Conservation (phyloP, 2,888 invertebrate species). For the Spodoptera exigua region DNA sequence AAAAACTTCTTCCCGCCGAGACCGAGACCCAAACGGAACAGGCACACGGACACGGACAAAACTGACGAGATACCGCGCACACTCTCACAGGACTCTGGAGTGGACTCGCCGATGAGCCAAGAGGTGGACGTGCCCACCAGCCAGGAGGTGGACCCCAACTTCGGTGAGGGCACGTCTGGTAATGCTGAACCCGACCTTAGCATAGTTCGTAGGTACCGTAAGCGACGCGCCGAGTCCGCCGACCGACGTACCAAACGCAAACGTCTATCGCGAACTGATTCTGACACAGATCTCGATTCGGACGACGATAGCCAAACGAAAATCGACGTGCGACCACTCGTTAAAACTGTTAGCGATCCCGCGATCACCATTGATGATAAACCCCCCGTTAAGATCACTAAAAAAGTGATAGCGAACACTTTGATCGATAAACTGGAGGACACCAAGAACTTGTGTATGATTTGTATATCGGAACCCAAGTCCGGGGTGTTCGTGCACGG, state of each 20-base stretch:
- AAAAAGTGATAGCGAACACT: conserved; percentile 67
- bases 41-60: conserved; percentile 38
- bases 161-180: conserved; percentile 46
- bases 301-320: conserved; percentile 38
- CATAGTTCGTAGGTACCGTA: conserved; percentile 41
- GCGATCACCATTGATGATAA: conserved; percentile 71
- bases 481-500: conserved; percentile 92
- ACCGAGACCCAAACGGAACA: conserved; percentile 85
- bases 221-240: conserved; percentile 71
- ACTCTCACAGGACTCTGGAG: conserved; percentile 77
- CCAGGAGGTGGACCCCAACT: conserved; percentile 65
- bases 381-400: conserved; percentile 57
- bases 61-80: conserved; percentile 59
- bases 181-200: conserved; percentile 8
- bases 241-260: conserved; percentile 70
- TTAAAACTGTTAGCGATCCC: conserved; percentile 84
- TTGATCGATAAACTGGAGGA: conserved; percentile 69
- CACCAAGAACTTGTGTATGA: conserved; percentile 86
- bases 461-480: conserved; percentile 90
- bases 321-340: conserved; percentile 68
- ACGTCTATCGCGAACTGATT: conserved; percentile 58
- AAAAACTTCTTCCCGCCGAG: conserved; percentile 92
- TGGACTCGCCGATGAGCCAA: conserved; percentile 74
- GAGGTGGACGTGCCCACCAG: conserved; percentile 67
- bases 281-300: conserved; percentile 64